These are phyloP conservation scores for Myoxocephalus aenaeus DNA, from an alignment of 2,797 vertebrate species.

Conservation along the genomic window DNA sequence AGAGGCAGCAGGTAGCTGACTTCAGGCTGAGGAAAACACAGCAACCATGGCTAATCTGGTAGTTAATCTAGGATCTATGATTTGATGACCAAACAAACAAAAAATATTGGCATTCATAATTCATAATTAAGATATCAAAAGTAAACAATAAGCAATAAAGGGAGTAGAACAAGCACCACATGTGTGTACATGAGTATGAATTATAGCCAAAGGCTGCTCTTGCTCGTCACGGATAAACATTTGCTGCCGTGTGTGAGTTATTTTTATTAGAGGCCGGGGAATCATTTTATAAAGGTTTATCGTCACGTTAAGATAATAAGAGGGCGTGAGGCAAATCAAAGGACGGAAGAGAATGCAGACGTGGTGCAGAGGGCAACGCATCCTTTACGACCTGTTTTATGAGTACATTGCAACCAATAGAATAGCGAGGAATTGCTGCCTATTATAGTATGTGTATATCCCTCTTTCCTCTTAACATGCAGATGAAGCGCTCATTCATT, in stretches of 20 bases:
- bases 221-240: conserved; percentile 24
- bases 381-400: conserved; percentile 55
- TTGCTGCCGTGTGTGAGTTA: conserved; percentile 40
- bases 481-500: conserved; percentile 44
- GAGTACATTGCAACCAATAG: conserved; percentile 52
- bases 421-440: conserved; percentile 31
- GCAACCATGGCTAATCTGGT: conserved; percentile 17
- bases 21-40: conserved; percentile 22
- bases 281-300: conserved; percentile 54
- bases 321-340: conserved; percentile 42
- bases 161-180: conserved; percentile 10
- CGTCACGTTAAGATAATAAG: conserved; percentile 50
- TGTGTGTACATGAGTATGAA: conserved; percentile 13
- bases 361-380: conserved; percentile 27
- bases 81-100: conserved; percentile 1
- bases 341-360: conserved; percentile 23
- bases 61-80: neutral
- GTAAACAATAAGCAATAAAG: conserved; percentile 1
- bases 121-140: conserved; percentile 9
- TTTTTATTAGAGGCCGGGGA: conserved; percentile 44
- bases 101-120: neutral
- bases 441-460: conserved; percentile 7
- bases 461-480: conserved; percentile 22
- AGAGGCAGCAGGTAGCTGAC: conserved; percentile 36
- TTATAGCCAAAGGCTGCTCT: conserved; percentile 16